phyloP scores from a whole-genome alignment of 2,888 invertebrate genomes.

The Anticlea derivata region DNA sequence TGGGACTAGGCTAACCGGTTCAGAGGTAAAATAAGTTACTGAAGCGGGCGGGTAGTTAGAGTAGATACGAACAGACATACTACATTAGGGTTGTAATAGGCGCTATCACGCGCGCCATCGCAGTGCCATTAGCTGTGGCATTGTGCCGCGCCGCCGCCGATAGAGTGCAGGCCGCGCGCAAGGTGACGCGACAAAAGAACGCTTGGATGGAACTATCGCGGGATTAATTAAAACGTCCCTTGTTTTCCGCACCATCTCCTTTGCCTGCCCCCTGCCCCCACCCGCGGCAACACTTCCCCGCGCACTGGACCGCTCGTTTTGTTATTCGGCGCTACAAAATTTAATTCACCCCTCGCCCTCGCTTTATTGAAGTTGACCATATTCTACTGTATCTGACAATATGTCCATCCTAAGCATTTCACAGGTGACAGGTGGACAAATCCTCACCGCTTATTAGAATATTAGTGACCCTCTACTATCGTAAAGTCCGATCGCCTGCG shows the following conservation, averaged over 20 bases:
- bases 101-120: neutral
- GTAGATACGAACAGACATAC: too few species aligned
- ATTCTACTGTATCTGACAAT: too few species aligned
- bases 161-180: conserved; percentile 4
- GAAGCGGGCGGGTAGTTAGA: neutral
- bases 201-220: conserved; percentile 49
- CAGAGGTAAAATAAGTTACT: neutral
- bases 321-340: neutral
- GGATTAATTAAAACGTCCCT: conserved; percentile 58
- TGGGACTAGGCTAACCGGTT: neutral
- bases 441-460: neutral
- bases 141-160: neutral
- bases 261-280: conserved; percentile 18
- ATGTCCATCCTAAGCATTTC: too few species aligned
- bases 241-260: conserved; percentile 39
- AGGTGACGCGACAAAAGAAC: conserved; percentile 42
- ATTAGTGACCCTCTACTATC: neutral
- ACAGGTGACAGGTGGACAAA: too few species aligned
- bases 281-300: neutral
- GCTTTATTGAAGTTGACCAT: neutral
- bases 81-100: neutral
- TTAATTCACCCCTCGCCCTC: neutral
- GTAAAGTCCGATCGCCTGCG: conserved; percentile 3
- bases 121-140: neutral
- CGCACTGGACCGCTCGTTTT: neutral